phyloP scores from a whole-genome alignment of 30 jellyfish, hydroid and myxozoan genomes.

The Catostylus mosaicus region DNA sequence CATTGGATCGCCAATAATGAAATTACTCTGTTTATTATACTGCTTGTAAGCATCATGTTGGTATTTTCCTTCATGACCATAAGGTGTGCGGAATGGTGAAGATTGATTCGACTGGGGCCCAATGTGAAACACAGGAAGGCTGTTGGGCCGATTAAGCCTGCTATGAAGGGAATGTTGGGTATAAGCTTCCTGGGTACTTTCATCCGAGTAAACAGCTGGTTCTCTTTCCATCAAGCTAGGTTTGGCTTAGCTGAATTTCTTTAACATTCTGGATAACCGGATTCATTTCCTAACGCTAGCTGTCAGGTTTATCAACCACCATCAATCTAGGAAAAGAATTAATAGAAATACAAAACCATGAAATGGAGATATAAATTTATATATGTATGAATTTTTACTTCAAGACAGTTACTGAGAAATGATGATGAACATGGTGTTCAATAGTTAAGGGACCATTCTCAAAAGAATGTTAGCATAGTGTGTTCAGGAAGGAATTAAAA shows the following conservation, averaged over 20 bases:
- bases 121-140: conserved; percentile 22
- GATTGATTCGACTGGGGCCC: not conserved
- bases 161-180: conserved; percentile 32
- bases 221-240: conserved; percentile 28
- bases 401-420: too few relatives aligned
- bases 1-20: conserved; percentile 61
- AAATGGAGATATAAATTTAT: too few relatives aligned
- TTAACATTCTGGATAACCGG: not conserved
- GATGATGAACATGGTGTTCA: too few relatives aligned
- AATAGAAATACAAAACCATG: too few relatives aligned
- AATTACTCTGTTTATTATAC: not conserved
- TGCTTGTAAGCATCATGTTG: not conserved
- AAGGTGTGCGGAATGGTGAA: conserved; percentile 10
- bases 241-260: not conserved
- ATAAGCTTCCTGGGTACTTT: conserved; percentile 17
- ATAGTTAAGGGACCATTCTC: too few relatives aligned
- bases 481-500: too few relatives aligned
- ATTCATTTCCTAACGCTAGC: not conserved
- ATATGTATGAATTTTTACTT: too few relatives aligned
- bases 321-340: too few relatives aligned
- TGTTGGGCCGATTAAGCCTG: conserved; percentile 17
- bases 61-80: conserved; percentile 1
- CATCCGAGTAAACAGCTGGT: conserved; percentile 16
- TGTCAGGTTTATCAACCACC: too few relatives aligned
- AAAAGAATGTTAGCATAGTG: too few relatives aligned